Evolutionary conservation across 2,797 vertebrate species (phyloP).

Genomic region (Naso thynnoides): DNA sequence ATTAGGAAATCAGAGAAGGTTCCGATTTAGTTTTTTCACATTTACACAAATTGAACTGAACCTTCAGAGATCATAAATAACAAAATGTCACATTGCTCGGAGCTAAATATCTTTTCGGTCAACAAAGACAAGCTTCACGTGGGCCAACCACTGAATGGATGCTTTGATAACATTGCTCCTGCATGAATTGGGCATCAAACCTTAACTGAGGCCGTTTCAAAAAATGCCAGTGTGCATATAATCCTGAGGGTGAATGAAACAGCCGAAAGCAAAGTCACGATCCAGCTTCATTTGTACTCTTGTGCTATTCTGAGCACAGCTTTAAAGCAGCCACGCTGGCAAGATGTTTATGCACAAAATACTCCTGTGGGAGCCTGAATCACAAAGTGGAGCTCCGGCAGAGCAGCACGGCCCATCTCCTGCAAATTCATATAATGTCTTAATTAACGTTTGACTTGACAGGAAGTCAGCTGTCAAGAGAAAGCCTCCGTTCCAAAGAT

Average conservation of each 20-base stretch:
- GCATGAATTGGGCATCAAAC: slow-evolving; percentile 8
- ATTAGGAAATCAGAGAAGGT: slow-evolving; percentile 17
- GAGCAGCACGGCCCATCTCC: slow-evolving; percentile 7
- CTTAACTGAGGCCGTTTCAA: not conserved
- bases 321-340: slow-evolving; percentile 26
- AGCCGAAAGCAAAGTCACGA: slow-evolving; percentile 25
- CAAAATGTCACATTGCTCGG: not conserved
- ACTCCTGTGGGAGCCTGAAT: slow-evolving; percentile 8
- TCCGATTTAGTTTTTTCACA: too few species aligned
- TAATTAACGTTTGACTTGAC: slow-evolving; percentile 20
- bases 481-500: slow-evolving; percentile 19
- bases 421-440: slow-evolving; percentile 21
- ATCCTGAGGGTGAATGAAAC: slow-evolving; percentile 5
- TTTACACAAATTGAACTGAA: not conserved
- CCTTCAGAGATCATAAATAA: slow-evolving; percentile 7
- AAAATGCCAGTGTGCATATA: not conserved
- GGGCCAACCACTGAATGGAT: not conserved
- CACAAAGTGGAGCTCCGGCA: not conserved
- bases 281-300: slow-evolving; percentile 9
- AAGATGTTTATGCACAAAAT: slow-evolving; percentile 15
- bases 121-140: slow-evolving; percentile 6
- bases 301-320: slow-evolving; percentile 37
- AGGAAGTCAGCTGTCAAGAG: slow-evolving; percentile 25
- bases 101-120: not conserved
- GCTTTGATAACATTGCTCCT: not conserved